phyloP scores from a whole-genome alignment of 2,113 vertebrate species.

The Notechis scutatus region DNA sequence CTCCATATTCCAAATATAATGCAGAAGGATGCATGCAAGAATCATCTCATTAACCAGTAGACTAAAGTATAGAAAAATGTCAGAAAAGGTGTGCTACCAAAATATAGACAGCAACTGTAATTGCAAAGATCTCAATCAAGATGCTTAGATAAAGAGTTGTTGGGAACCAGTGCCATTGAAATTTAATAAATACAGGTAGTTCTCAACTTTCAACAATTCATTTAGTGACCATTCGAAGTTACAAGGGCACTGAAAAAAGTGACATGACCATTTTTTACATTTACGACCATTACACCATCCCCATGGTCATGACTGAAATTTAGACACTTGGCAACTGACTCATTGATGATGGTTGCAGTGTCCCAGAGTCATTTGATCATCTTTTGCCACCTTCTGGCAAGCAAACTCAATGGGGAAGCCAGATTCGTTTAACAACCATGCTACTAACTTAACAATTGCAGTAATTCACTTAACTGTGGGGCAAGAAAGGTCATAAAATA shows the following conservation, averaged over 20 bases:
- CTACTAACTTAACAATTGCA: not conserved
- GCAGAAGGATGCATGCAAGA: not conserved
- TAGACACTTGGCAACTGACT: not conserved
- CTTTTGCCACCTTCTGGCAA: not conserved
- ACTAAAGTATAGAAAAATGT: not conserved
- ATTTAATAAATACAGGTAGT: not conserved
- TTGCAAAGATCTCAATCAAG: not conserved
- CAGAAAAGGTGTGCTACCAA: not conserved
- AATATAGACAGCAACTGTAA: not conserved
- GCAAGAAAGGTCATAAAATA: not conserved
- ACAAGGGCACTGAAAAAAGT: not conserved
- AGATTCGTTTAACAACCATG: not conserved
- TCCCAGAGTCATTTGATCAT: not conserved
- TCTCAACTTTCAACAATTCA: not conserved
- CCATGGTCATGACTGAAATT: not conserved
- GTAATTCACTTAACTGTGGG: not conserved
- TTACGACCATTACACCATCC: not conserved
- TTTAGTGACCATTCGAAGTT: not conserved
- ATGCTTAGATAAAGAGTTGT: not conserved
- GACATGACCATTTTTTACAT: not conserved
- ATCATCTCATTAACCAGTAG: not conserved
- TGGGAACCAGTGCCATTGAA: not conserved
- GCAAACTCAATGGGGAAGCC: not conserved
- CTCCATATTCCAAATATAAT: not conserved
- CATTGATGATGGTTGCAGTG: not conserved